Conservation (phyloP, 2,797 vertebrate species). For the Anabacerthia variegaticeps region DNA sequence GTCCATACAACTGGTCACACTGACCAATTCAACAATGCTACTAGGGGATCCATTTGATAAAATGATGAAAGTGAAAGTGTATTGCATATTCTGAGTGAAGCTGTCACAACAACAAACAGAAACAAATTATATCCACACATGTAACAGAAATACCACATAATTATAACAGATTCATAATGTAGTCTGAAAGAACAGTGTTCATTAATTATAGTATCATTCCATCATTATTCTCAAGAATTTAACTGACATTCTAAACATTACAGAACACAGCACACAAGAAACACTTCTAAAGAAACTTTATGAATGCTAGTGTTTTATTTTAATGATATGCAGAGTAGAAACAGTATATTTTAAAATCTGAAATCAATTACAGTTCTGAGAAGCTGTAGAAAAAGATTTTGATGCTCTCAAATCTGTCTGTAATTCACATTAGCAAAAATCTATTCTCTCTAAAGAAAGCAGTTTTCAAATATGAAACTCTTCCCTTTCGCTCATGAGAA, state of each 20-base stretch:
- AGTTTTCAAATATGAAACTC: conserved; percentile 51
- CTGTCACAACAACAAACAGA: conserved; percentile 4
- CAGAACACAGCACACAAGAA: background rate
- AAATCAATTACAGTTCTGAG: conserved; percentile 63
- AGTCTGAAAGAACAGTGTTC: background rate
- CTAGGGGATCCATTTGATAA: background rate
- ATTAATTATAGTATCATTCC: background rate
- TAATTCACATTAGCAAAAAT: conserved; percentile 3
- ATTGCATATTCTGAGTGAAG: background rate
- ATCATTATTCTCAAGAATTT: conserved; percentile 15
- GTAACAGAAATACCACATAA: background rate
- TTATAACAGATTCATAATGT: background rate
- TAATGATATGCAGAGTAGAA: conserved; percentile 65
- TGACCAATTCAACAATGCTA: background rate
- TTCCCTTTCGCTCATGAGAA: conserved; percentile 47
- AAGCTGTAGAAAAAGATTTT: conserved; percentile 45
- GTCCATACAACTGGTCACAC: background rate
- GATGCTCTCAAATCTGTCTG: conserved; percentile 35
- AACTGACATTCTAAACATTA: background rate
- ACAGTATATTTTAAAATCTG: conserved; percentile 63
- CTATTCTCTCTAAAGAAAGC: conserved; percentile 43
- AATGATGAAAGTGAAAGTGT: background rate
- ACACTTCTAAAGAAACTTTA: conserved; percentile 48
- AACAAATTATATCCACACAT: background rate
- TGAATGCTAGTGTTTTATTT: conserved; percentile 62